Evolutionary conservation across 2,888 invertebrate genomes (phyloP).

Genomic region (Iselma pallidipennis): DNA sequence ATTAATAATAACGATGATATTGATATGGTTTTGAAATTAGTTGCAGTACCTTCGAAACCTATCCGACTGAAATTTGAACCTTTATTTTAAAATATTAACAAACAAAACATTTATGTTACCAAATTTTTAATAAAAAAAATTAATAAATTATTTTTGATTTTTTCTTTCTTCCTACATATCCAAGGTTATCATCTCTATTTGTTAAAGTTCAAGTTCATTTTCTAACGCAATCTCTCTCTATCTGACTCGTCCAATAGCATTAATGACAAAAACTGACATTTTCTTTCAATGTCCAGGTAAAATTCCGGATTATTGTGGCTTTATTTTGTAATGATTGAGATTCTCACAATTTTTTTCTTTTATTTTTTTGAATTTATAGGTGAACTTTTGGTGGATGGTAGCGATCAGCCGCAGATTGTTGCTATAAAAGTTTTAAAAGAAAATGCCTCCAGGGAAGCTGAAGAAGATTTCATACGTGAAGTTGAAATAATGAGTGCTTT

Average conservation of each 20-base stretch:
- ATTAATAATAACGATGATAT: conserved; percentile 58
- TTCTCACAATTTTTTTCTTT: no score
- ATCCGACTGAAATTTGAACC: conserved; percentile 51
- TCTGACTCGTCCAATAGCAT: no score
- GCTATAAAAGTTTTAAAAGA: conserved; percentile 83
- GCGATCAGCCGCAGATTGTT: conserved; percentile 59
- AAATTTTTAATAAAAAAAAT: not conserved
- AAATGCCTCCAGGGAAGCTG: conserved; percentile 73
- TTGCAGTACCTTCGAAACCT: conserved; percentile 63
- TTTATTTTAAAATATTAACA: not conserved
- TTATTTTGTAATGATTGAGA: no score
- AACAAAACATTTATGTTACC: not conserved
- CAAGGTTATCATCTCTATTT: not conserved
- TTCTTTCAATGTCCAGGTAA: no score
- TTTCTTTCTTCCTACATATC: not conserved
- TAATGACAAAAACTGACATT: no score
- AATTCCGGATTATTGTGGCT: no score
- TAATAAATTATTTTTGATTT: not conserved
- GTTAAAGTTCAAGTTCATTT: not conserved
- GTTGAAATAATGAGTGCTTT: conserved; percentile 86
- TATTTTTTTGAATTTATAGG: no score
- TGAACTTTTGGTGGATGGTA: conserved; percentile 57
- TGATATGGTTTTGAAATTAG: conserved; percentile 63
- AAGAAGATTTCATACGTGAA: conserved; percentile 80
- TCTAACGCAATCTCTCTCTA: not conserved